Conservation (phyloP, 2,888 invertebrate genomes). For the Geophilus truncorum region DNA sequence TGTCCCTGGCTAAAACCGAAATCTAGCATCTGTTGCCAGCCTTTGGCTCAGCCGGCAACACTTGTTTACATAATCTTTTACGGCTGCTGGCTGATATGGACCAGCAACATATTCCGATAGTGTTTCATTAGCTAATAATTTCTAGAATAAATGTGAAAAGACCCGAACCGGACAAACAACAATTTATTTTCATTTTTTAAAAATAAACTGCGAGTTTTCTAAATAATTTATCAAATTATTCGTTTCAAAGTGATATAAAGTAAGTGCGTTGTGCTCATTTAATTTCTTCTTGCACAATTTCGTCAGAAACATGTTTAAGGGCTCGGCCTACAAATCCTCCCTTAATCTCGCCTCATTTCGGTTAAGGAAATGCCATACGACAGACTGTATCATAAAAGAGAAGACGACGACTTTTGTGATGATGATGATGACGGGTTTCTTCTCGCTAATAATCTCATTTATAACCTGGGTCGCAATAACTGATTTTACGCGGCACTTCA, state of each 20-base stretch:
- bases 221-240: no score
- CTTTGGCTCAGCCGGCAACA: not conserved
- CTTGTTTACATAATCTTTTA: slow-evolving; percentile 16
- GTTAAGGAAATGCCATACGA: not conserved
- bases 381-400: not conserved
- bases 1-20: not conserved
- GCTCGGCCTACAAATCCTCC: not conserved
- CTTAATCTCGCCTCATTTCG: not conserved
- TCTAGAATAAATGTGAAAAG: not conserved
- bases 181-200: no score
- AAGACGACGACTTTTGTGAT: not conserved
- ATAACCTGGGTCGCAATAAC: not conserved
- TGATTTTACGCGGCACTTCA: not conserved
- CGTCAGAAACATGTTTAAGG: not conserved
- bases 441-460: not conserved
- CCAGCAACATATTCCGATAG: not conserved
- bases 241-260: not conserved
- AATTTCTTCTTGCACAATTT: not conserved
- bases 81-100: not conserved
- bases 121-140: not conserved
- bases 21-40: not conserved
- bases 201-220: no score
- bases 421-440: not conserved
- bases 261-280: not conserved
- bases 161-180: no score